Conservation (phyloP, 2,113 vertebrate species). For the Polypterus bichir region DNA sequence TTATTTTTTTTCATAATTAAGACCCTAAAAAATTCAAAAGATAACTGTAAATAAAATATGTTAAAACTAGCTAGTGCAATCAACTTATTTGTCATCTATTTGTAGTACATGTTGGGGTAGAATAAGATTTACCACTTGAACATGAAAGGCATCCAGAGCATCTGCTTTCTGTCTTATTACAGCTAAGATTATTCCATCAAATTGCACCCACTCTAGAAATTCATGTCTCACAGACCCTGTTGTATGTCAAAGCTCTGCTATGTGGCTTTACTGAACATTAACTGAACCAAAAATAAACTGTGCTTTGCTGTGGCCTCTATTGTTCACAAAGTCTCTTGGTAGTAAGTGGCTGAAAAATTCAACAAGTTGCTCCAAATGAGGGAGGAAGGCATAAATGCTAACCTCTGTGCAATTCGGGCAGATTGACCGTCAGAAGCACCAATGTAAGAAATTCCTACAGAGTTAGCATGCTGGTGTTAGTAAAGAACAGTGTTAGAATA, state of each 20-base stretch:
- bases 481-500: slow-evolving; percentile 18
- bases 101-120: too few species aligned
- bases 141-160: not conserved
- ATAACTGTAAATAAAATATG: too few species aligned
- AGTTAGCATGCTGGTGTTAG: slow-evolving; percentile 23
- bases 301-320: slow-evolving; percentile 16
- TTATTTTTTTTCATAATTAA: too few species aligned
- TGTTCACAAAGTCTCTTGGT: slow-evolving; percentile 26
- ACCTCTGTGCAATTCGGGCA: slow-evolving; percentile 18
- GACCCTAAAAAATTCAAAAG: too few species aligned
- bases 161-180: slow-evolving; percentile 3
- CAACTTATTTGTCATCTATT: too few species aligned
- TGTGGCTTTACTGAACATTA: slow-evolving; percentile 30
- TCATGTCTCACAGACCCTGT: slow-evolving; percentile 23
- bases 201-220: slow-evolving; percentile 36
- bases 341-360: slow-evolving; percentile 42
- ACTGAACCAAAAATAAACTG: slow-evolving; percentile 47
- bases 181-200: slow-evolving; percentile 40
- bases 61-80: too few species aligned
- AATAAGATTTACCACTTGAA: too few species aligned
- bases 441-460: slow-evolving; percentile 18
- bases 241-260: slow-evolving; percentile 29
- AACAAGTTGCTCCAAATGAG: slow-evolving; percentile 36
- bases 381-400: slow-evolving; percentile 14
- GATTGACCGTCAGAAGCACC: slow-evolving; percentile 9